Base-by-base conservation (phyloP, 2,888 invertebrate species). In the Anthophora plumipes region DNA sequence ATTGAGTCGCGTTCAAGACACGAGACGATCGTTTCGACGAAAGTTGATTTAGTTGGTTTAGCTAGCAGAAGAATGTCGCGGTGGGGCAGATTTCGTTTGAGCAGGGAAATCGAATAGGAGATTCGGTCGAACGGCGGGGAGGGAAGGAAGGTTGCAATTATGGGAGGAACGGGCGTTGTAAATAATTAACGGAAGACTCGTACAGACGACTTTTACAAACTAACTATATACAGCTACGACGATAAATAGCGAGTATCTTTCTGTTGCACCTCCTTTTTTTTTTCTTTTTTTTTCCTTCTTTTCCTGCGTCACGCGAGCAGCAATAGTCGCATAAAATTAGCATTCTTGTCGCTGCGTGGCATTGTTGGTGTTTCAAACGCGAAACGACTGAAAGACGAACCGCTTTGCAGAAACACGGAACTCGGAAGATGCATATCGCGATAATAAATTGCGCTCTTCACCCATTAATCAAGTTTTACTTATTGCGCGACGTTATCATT, bases 401-500 rank as follows among this genome's bases (percentile, higher is more conserved):
- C n/a, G 54, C 31, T 54, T 77, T 25, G 48, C 61, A 61, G 54
- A 48, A 71, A 31, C 69, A 9, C 43, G 67, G 8, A 71, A 67
- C 77, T 67, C 55, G 46, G 52, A 20, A 46, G 68, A 68, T 68
- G n/a, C 31, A 31, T 67, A 77, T 80, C 80, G 31, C 1, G n/a
- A 11, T 60, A 25, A 79, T 52, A 41, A 70, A 79, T 77, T 55
- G 14, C 57, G 17, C 59, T 6, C 1, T 1, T 52, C 59, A 66
- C 14, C 46, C 52, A 22, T 79, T 54, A 54, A 79, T 78, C 52
- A 64, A 46, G 55, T 22, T 63, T 57, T n/a, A 39, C 8, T 37
- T 37, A 25, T 54, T 71, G 17, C 57, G 4, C 48, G 39, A 31
- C 50, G 43, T 25, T 60, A 39, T 20, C 72, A 48, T 39, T 39